Percentiles rank a stretch among this genome's conserved stretches.
Evolutionary conservation across 2,888 invertebrate genomes (phyloP).

Genomic region (Andrena fulva): DNA sequence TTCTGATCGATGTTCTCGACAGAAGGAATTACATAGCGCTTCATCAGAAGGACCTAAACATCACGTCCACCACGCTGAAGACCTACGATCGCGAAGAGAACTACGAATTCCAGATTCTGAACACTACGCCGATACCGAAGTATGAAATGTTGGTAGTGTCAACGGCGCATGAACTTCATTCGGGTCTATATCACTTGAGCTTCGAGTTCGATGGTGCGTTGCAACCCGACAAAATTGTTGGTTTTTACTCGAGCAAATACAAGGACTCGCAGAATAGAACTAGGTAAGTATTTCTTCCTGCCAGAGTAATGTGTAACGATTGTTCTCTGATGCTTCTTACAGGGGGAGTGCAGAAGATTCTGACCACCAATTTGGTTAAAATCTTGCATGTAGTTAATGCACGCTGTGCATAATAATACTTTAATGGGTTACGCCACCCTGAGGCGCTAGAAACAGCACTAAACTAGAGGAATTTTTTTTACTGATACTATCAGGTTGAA

Average conservation of each 20-base stretch:
- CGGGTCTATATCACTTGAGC: constrained; percentile 84
- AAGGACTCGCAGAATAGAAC: constrained; percentile 79
- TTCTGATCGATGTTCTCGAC: constrained; percentile 85
- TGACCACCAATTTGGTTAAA: too few species aligned
- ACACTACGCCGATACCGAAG: constrained; percentile 70
- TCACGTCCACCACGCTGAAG: constrained; percentile 84
- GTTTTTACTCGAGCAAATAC: constrained; percentile 88
- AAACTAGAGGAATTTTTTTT: too few species aligned
- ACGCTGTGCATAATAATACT: too few species aligned
- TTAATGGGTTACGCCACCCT: too few species aligned
- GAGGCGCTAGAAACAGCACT: too few species aligned
- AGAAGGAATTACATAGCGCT: constrained; percentile 85
- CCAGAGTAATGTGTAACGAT: neutral
- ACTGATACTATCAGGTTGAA: too few species aligned
- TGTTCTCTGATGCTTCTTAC: neutral
- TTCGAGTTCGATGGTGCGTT: constrained; percentile 86
- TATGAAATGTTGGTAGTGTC: constrained; percentile 78
- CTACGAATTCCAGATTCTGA: constrained; percentile 71
- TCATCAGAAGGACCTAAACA: constrained; percentile 85
- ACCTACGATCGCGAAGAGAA: constrained; percentile 72
- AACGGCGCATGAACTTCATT: constrained; percentile 71
- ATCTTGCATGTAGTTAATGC: too few species aligned
- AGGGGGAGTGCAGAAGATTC: too few species aligned
- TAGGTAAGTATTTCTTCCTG: constrained; percentile 71
- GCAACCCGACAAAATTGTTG: constrained; percentile 86